phyloP scores from a whole-genome alignment of 2,888 invertebrate species.

The Minunthozetes semirufus region DNA sequence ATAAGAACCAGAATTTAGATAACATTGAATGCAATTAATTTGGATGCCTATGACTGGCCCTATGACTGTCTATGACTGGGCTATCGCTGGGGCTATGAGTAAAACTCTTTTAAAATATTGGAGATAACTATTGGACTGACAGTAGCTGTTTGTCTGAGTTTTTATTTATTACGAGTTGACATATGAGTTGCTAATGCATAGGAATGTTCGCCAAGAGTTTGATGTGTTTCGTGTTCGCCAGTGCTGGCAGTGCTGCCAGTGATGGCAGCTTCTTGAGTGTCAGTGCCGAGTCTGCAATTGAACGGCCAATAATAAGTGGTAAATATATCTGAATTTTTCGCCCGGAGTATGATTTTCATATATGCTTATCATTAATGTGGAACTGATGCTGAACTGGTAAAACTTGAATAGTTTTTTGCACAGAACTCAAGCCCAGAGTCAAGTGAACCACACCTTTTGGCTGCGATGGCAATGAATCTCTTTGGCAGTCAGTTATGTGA shows the following conservation, averaged over 20 bases:
- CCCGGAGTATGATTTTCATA: slow-evolving; percentile 20
- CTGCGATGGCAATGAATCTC: slow-evolving; percentile 27
- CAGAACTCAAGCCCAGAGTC: not conserved
- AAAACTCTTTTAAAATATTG: not conserved
- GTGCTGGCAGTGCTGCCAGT: not conserved
- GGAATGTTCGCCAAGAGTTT: slow-evolving; percentile 1
- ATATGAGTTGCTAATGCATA: slow-evolving; percentile 18
- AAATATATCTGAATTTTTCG: slow-evolving; percentile 17
- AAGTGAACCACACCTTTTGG: slow-evolving; percentile 19
- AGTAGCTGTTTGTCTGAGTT: slow-evolving; percentile 10
- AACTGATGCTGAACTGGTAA: slow-evolving; percentile 18
- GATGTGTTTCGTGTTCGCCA: not conserved
- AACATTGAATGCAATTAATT: not conserved
- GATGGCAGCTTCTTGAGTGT: not conserved
- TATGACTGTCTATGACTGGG: no score
- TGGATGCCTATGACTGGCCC: not conserved
- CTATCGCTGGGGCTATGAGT: not conserved
- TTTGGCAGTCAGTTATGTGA: not conserved
- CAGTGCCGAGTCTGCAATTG: not conserved
- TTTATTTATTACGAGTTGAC: slow-evolving; percentile 23
- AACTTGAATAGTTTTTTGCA: slow-evolving; percentile 18
- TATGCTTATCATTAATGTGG: slow-evolving; percentile 27
- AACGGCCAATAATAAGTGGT: slow-evolving; percentile 4
- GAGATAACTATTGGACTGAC: slow-evolving; percentile 7
- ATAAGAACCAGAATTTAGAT: slow-evolving; percentile 5